A percentile compares a stretch with the other conserved stretches of the same genome.
Evolutionary conservation across 2,113 vertebrate species (phyloP).

Genomic region (Gnathonemus longibarbis): DNA sequence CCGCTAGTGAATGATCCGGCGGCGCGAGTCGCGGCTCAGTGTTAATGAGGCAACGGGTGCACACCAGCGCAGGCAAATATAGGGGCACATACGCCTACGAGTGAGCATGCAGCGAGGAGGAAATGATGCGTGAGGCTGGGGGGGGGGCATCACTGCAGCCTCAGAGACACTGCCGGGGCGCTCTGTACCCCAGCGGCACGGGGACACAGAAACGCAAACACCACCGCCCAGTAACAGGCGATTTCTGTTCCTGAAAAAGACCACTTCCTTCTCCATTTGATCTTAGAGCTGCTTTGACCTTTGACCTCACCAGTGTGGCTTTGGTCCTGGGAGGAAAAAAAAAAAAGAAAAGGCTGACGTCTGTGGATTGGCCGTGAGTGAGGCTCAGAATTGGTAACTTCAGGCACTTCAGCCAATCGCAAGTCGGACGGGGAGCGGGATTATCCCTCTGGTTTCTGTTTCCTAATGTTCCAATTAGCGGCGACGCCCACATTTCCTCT

Average conservation of each 20-base stretch:
- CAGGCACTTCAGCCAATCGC: neutral
- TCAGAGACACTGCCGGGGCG: neutral
- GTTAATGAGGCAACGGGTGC: neutral
- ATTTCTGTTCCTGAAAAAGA: neutral
- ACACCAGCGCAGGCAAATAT: neutral
- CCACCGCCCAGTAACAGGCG: neutral
- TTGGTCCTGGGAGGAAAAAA: neutral
- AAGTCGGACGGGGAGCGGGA: neutral
- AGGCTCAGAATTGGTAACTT: too few relatives aligned
- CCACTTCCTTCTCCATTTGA: neutral
- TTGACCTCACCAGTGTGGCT: neutral
- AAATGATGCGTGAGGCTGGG: neutral
- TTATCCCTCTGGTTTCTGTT: neutral
- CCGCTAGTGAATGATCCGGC: neutral
- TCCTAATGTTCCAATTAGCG: neutral
- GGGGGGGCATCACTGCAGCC: neutral
- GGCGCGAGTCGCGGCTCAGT: neutral
- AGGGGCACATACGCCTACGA: neutral
- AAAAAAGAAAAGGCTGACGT: neutral
- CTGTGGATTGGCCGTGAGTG: neutral
- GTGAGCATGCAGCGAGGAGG: neutral
- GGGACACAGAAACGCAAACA: neutral
- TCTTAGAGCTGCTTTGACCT: neutral
- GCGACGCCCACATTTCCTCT: neutral
- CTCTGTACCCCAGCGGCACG: neutral